Base-by-base conservation (phyloP, 2,113 vertebrate species). In the Hoplias malabaricus region DNA sequence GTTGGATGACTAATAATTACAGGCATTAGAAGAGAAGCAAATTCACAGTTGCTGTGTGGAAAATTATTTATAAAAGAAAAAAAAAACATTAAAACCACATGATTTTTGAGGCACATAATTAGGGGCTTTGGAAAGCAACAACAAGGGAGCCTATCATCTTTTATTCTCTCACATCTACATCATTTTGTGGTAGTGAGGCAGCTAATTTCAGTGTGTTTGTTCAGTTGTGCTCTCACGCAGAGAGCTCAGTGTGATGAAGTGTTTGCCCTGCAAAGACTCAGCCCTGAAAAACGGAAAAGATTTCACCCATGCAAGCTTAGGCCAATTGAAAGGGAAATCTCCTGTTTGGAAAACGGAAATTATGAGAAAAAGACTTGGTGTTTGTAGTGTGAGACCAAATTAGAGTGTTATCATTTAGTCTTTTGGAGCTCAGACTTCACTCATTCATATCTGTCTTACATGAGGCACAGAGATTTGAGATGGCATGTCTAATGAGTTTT, bases 191-290 rank as follows among this genome's bases (percentile, higher is more conserved):
- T 14, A 11, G 48, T 63, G 19, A 31, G 57, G 40, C 77, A 67
- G 61, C 13, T 69, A 10, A 63, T 63, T 61, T 82, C 48, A 42
- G 21, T 43, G 29, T 69, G 21, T 29, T 75, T 78, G 43, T 21
- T 69, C 36, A 62, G 16, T 54, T 73, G 61, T 82, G 13, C 57
- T 33, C 67, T 84, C 48, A 81, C 34, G 46, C 14, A 21, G 48
- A 42, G 43, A 65, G 40, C 29, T n/a, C n/a, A 59, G 16, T 11
- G 9, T 19, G 23, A 74, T 74, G 66, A 80, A 75, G 73, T 69
- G 65, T 76, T 83, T 77, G 66, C 29, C 65, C 57, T 40, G 27
- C 50, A 9, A 48, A 53, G 42, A 66, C 46, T 38, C 38, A 65
- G 61, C n/a, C 34, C 42, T 74, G 62, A 53, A 71, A 68, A 71